Base-by-base conservation (phyloP, 2,113 vertebrate species). In the Cryptomyrus ogoouensis region DNA sequence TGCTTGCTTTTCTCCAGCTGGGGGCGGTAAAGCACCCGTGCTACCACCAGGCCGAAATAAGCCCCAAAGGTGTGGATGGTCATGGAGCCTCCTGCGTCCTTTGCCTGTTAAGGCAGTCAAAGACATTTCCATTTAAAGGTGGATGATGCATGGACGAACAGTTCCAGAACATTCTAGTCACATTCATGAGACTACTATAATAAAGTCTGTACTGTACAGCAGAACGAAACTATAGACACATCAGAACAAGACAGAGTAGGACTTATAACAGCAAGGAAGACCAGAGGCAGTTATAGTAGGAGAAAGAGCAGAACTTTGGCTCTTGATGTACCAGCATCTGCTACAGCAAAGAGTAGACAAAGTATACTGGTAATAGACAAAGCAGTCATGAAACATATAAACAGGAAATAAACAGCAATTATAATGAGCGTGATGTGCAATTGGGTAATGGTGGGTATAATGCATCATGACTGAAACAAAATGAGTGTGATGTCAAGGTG, bases 51-150 rank as follows among this genome's bases (percentile, higher is more conserved):
- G 24, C 98, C 98, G 0, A 99, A 99, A 92, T 98, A 99, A 46
- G 98, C 97, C 1, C 98, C 98, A 0, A 99, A 99, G 0, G 96
- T 96, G 93, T 99, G 98, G 77, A 99, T 96, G 0, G 97, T 98
- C 97, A 99, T 96, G 87, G 98, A 98, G 7, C 97, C 96, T 0
- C 98, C 97, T 0, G 96, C 96, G 7, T 99, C 98, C 0, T 90
- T 97, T 0, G 97, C 96, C 98, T 99, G 85, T 39, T 9, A 89
- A 46, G 91, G 88, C 12, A 35, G 52, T 74, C 93, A 93, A 49
- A 62, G 42, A 31, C 84, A 13, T 88, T 39, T 90, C 39, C 31
- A 42, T 42, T 39, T 80, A 42, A 39, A 80, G 12, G 74, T 12
- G 17, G 74, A 21, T 80, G 70, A 17, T 77, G 12, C 70, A 31